phyloP scores from a whole-genome alignment of 2,113 vertebrate genomes.

The Ceyx cyanopectus region DNA sequence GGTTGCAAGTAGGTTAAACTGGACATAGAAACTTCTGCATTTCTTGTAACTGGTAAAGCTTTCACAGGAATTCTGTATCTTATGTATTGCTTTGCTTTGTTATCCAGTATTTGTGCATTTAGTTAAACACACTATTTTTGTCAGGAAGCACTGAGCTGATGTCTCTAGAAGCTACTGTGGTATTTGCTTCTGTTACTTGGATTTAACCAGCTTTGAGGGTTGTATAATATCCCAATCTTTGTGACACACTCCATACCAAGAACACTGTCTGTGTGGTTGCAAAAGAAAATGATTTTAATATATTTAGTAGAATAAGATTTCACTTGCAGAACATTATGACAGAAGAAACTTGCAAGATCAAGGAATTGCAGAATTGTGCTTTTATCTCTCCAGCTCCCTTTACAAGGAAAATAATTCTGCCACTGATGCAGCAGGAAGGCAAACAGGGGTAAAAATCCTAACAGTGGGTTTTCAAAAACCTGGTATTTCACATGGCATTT shows the following conservation, averaged over 20 bases:
- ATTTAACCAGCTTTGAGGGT: neutral
- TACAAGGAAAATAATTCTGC: neutral
- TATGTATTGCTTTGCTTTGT: neutral
- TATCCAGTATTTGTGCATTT: neutral
- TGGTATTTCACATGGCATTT: neutral
- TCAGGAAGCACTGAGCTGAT: neutral
- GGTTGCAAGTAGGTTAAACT: neutral
- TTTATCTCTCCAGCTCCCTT: neutral
- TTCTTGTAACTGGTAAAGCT: neutral
- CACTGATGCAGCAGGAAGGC: neutral
- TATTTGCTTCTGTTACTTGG: neutral
- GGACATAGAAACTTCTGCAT: neutral
- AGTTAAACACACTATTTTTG: neutral
- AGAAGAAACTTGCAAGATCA: neutral
- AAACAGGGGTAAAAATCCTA: neutral
- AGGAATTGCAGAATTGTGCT: neutral
- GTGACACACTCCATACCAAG: neutral
- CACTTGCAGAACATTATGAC: neutral
- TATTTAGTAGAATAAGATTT: neutral
- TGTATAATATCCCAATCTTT: neutral
- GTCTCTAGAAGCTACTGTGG: neutral
- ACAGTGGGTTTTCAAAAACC: neutral
- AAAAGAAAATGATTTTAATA: neutral
- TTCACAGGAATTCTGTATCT: neutral
- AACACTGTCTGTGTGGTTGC: neutral